phyloP scores from a whole-genome alignment of 2,797 vertebrate species.

The Tragopan temminckii region DNA sequence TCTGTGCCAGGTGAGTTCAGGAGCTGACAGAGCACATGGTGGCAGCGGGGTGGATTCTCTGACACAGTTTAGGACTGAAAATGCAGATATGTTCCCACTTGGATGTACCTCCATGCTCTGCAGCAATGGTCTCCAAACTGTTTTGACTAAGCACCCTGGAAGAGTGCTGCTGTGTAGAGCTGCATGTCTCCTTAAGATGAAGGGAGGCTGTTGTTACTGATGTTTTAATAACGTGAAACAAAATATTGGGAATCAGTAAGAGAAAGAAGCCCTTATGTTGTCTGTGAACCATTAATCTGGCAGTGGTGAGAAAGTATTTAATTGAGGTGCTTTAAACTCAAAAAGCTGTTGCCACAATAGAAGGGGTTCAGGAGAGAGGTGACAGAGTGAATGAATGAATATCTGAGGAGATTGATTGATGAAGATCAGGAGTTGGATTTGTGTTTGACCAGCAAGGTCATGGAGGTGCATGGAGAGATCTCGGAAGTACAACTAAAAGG shows the following conservation, averaged over 20 bases:
- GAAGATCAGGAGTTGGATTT: background rate
- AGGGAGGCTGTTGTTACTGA: background rate
- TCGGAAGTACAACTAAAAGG: background rate
- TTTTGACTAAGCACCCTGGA: background rate
- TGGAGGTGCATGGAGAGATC: rapidly evolving
- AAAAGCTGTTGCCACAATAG: no score
- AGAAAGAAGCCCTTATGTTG: background rate
- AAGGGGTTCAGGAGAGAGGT: no score
- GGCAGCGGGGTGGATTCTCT: background rate
- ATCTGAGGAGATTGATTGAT: background rate
- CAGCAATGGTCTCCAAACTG: background rate
- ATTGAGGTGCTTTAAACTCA: no score
- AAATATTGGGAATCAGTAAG: background rate
- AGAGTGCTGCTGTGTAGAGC: background rate
- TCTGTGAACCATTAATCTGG: no score
- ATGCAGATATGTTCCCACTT: background rate
- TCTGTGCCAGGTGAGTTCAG: constrained; percentile 50
- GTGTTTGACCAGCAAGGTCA: background rate
- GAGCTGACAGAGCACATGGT: background rate
- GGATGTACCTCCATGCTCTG: background rate
- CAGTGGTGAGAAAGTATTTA: no score
- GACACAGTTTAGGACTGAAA: background rate
- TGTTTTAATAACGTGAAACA: background rate
- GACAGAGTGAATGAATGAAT: background rate
- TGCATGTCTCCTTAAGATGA: background rate